phyloP scores from a whole-genome alignment of 2,113 vertebrate species.

The Lutjanus erythropterus region DNA sequence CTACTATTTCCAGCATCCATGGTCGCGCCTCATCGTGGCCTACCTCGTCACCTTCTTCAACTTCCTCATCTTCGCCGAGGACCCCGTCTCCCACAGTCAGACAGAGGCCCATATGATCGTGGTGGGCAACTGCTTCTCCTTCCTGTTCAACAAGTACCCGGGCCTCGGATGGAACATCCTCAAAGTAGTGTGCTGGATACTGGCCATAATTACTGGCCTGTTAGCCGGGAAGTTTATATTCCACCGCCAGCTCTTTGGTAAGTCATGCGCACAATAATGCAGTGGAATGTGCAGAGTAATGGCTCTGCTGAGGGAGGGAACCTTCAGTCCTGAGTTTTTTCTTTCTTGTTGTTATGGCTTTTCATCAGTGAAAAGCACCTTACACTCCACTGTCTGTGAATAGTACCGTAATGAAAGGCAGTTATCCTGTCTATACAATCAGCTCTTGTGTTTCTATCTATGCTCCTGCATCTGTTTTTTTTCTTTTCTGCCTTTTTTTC shows the following conservation, averaged over 20 bases:
- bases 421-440: background rate
- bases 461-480: too few relatives aligned
- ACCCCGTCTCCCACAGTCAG: conserved; percentile 97
- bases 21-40: conserved; percentile 95
- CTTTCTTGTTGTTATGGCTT: conserved; percentile 37
- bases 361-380: conserved; percentile 20
- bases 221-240: conserved; percentile 97
- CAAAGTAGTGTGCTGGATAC: conserved; percentile 94
- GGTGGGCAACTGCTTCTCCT: conserved; percentile 98
- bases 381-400: background rate
- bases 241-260: conserved; percentile 96
- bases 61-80: conserved; percentile 98
- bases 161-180: conserved; percentile 92
- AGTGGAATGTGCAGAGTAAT: conserved; percentile 64
- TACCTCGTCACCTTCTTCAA: conserved; percentile 99
- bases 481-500: background rate
- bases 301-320: conserved; percentile 24
- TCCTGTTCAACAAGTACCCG: conserved; percentile 97
- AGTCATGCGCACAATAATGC: conserved; percentile 78
- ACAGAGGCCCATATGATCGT: conserved; percentile 96
- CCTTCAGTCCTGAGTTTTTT: conserved; percentile 15
- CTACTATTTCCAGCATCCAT: conserved; percentile 99
- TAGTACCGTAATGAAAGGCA: background rate
- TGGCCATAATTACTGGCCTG: conserved; percentile 92
- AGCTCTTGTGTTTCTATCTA: background rate